A percentile compares a stretch with the other conserved stretches of the same genome.
These are phyloP conservation scores for Galeopsomyia nigrocyanea DNA, from an alignment of 2,888 invertebrate species.

Conservation along the genomic window DNA sequence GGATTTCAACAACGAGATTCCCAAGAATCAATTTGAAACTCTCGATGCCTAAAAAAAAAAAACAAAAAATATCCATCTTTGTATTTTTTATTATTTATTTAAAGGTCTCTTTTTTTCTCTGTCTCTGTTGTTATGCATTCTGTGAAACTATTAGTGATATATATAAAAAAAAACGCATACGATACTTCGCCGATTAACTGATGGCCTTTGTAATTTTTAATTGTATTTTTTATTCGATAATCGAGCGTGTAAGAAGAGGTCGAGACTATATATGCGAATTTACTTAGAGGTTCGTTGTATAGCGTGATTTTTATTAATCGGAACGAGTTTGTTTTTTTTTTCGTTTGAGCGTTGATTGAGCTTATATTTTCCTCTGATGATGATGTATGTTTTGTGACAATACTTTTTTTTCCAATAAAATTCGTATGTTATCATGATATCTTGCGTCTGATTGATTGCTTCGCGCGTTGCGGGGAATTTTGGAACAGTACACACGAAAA, in stretches of 20 bases:
- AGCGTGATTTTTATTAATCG: too few species aligned
- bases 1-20: conserved; percentile 65
- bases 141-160: conserved; percentile 17
- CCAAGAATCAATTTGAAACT: conserved; percentile 59
- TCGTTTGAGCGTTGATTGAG: too few species aligned
- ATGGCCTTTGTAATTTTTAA: conserved; percentile 7
- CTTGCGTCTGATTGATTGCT: too few species aligned
- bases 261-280: too few species aligned
- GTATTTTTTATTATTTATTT: conserved; percentile 5
- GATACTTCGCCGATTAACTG: not conserved
- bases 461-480: too few species aligned
- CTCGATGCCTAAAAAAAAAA: conserved; percentile 62
- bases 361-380: too few species aligned
- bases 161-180: not conserved
- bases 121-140: not conserved
- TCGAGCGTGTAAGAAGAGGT: not conserved
- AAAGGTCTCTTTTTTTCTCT: not conserved
- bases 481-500: too few species aligned
- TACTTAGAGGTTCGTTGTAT: too few species aligned
- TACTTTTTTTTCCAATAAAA: too few species aligned
- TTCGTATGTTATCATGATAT: too few species aligned
- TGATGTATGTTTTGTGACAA: too few species aligned
- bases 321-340: too few species aligned
- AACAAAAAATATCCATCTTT: conserved; percentile 1
- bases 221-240: conserved; percentile 5